A percentile compares a stretch with the other conserved stretches of the same genome.
These are phyloP conservation scores for Telenomus remus DNA, from an alignment of 1,140 invertebrate genomes.

Conservation along the genomic window DNA sequence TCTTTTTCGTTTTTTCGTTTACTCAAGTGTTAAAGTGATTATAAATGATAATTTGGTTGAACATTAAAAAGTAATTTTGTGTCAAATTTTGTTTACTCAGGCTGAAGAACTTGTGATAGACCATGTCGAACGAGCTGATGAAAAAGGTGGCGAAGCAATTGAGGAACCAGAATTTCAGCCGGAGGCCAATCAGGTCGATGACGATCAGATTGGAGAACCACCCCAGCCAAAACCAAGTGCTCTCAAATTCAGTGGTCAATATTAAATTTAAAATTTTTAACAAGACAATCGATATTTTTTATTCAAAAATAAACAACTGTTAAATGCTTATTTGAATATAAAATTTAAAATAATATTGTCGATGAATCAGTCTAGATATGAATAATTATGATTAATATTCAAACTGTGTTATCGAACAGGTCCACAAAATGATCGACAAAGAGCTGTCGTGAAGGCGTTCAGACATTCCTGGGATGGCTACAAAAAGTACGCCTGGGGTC, in stretches of 20 bases:
- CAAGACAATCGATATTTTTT: too few relatives aligned
- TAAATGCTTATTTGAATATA: too few relatives aligned
- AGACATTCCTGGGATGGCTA: conserved; percentile 95
- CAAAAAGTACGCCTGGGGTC: conserved; percentile 93
- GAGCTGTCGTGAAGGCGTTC: conserved; percentile 89
- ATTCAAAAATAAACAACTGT: too few relatives aligned
- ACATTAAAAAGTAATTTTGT: neutral
- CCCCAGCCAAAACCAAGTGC: conserved; percentile 68
- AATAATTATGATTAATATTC: neutral
- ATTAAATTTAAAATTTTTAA: too few relatives aligned
- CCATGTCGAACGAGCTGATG: conserved; percentile 58
- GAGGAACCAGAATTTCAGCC: conserved; percentile 72
- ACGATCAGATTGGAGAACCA: conserved; percentile 72
- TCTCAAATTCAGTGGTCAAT: conserved; percentile 67
- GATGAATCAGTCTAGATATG: neutral
- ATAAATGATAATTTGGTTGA: neutral
- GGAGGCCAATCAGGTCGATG: conserved; percentile 71
- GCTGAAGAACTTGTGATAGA: conserved; percentile 64
- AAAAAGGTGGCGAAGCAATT: conserved; percentile 63
- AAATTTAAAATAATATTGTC: too few relatives aligned
- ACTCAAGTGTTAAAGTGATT: too few relatives aligned
- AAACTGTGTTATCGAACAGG: conserved; percentile 69
- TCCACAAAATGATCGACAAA: conserved; percentile 85
- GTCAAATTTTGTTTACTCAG: conserved; percentile 28
- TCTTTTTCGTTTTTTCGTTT: too few relatives aligned